Conservation (phyloP, 2,888 invertebrate species). For the Eupithecia insigniata region DNA sequence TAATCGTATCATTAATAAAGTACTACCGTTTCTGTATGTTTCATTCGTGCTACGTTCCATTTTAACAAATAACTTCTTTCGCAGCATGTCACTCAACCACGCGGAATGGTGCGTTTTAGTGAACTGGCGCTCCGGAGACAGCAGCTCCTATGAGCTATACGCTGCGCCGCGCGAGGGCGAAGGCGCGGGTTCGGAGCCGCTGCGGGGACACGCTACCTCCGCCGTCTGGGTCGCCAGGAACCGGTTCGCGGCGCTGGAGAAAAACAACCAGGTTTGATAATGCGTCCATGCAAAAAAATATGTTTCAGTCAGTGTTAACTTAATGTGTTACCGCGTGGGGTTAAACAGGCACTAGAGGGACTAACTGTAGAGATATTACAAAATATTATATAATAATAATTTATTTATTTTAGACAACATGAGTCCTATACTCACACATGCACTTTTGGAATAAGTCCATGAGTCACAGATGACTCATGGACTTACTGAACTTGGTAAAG, state of each 20-base stretch:
- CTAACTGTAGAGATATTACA: neutral
- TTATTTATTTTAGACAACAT: too few relatives aligned
- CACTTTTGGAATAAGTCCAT: too few relatives aligned
- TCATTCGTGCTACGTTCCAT: too few relatives aligned
- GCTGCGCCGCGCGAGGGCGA: slow-evolving; percentile 90
- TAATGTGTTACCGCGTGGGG: neutral
- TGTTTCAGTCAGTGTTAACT: neutral
- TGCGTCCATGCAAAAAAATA: too few relatives aligned
- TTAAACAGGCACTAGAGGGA: neutral
- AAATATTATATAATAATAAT: too few relatives aligned
- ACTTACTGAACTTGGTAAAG: too few relatives aligned
- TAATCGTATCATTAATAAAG: too few relatives aligned
- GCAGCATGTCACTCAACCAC: slow-evolving; percentile 97
- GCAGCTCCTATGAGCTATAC: slow-evolving; percentile 97
- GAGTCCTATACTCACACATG: too few relatives aligned
- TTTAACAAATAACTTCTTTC: too few relatives aligned
- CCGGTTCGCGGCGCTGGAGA: slow-evolving; percentile 97
- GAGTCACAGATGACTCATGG: too few relatives aligned
- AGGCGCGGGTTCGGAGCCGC: slow-evolving; percentile 82
- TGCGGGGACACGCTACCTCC: slow-evolving; percentile 93
- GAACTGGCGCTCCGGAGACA: slow-evolving; percentile 92
- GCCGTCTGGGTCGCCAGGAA: slow-evolving; percentile 97
- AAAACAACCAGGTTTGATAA: slow-evolving; percentile 89
- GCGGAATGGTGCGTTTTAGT: slow-evolving; percentile 97
- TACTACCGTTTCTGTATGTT: too few relatives aligned